Percentiles rank a stretch among this genome's conserved stretches.
Conservation (phyloP, 2,113 vertebrate genomes). For the Monopterus albus region DNA sequence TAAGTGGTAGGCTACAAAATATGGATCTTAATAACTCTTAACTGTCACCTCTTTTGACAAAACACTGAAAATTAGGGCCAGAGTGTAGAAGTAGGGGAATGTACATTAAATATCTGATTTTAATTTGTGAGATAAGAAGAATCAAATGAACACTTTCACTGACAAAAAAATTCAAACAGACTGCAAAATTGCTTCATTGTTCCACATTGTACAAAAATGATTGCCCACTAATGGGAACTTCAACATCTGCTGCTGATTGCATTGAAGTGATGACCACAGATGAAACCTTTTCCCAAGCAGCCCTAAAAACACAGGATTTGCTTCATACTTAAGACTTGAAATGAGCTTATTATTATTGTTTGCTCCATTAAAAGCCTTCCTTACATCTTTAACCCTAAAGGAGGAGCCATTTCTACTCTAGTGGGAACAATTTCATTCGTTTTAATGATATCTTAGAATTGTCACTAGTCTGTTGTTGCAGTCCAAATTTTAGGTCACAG, state of each 20-base stretch:
- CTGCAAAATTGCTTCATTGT: too few species aligned
- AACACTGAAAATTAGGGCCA: not conserved
- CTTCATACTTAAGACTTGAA: not conserved
- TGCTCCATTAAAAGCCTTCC: conserved; percentile 18
- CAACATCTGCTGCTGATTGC: conserved; percentile 10
- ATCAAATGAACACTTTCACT: too few species aligned
- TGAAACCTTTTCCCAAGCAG: not conserved
- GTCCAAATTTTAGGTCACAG: conserved; percentile 61
- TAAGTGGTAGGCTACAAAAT: not conserved
- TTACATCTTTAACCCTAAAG: not conserved
- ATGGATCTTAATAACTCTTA: not conserved
- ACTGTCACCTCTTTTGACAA: not conserved
- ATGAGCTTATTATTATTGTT: conserved; percentile 21
- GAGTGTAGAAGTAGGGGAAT: too few species aligned
- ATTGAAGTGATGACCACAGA: conserved; percentile 5
- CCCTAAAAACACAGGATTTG: not conserved
- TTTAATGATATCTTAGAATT: conserved; percentile 34
- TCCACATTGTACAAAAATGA: too few species aligned
- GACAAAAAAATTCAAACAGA: too few species aligned
- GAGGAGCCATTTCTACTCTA: conserved; percentile 11
- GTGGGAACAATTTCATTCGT: conserved; percentile 34
- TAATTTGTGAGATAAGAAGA: too few species aligned
- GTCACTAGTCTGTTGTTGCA: conserved; percentile 24
- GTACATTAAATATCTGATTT: too few species aligned
- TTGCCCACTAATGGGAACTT: not conserved